Base-by-base conservation (phyloP, 2,888 invertebrate genomes). In the Hermaeophaga mercurialis region DNA sequence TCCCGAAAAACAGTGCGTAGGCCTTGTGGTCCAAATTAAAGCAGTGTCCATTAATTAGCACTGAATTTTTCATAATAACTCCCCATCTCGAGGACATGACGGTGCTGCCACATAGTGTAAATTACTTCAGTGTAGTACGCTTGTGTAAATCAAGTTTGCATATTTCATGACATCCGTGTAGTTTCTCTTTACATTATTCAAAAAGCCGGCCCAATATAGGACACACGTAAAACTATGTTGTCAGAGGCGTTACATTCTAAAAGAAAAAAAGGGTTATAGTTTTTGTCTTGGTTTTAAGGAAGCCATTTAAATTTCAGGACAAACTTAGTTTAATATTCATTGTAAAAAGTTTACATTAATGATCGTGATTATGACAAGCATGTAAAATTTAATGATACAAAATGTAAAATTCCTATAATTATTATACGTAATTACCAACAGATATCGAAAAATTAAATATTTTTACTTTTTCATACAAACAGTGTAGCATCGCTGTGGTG, bases 111-210 rank as follows among this genome's bases (percentile, higher is more conserved):
- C 15, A 39, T 39, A 36, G 44, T 38, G 52, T 60, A 60, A 62
- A 64, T 62, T 62, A 58, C 62, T 55, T 45, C 50, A 44, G 60
- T 59, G 60, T 57, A 56, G 45, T 45, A 58, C 52, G 64, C 58
- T 63, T 60, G 66, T 69, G 67, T 69, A 68, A 69, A 69, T 69
- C 69, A 69, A 67, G 68, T 69, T 69, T 68, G 59, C 65, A 68
- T 68, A 66, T 66, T 65, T 65, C 43, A 52, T 52, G 43, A 44
- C 34, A 17, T 34, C 24, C 60, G 62, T 62, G 61, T 62, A 59
- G 60, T 63, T 58, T 59, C 61, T 43, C 24, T 49, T 53, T 67
- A 57, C 64, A 67, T 67, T 58, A 67, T 67, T 65, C 61, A 67
- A 53, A 57, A 38, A 33, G 52, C 50, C 48, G 33, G 55, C 48